Evolutionary conservation across 2,888 invertebrate species (phyloP).

Genomic region (Xestia xanthographa): DNA sequence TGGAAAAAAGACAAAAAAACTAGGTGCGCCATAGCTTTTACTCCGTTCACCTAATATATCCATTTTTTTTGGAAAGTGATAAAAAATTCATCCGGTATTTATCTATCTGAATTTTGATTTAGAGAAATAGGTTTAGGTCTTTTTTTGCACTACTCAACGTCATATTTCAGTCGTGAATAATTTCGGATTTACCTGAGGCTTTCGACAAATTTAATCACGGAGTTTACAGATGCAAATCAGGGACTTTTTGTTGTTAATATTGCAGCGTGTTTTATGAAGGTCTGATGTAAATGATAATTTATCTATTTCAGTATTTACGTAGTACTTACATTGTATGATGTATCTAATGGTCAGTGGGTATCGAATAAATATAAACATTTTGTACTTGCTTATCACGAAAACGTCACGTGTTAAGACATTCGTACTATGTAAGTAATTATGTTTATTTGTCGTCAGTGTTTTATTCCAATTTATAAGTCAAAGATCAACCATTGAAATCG

Average conservation of each 20-base stretch:
- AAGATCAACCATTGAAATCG: slow-evolving; percentile 37
- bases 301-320: slow-evolving; percentile 29
- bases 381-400: slow-evolving; percentile 48
- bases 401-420: slow-evolving; percentile 55
- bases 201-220: slow-evolving; percentile 10
- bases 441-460: slow-evolving; percentile 32
- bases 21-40: too few species aligned
- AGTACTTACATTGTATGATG: slow-evolving; percentile 34
- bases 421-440: slow-evolving; percentile 14
- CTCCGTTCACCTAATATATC: too few species aligned
- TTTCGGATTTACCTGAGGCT: slow-evolving; percentile 14
- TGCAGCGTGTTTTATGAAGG: background rate
- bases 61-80: too few species aligned
- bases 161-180: background rate
- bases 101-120: background rate
- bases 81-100: too few species aligned
- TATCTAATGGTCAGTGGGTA: slow-evolving; percentile 43
- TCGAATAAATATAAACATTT: slow-evolving; percentile 48
- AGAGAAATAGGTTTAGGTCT: background rate
- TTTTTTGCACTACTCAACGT: background rate
- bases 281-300: slow-evolving; percentile 17
- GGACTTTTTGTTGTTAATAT: background rate
- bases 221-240: background rate
- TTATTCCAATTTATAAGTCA: slow-evolving; percentile 51
- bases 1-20: too few species aligned